Evolutionary conservation across 2,113 vertebrate species (phyloP).

Genomic region (Herpailurus yagouaroundi): DNA sequence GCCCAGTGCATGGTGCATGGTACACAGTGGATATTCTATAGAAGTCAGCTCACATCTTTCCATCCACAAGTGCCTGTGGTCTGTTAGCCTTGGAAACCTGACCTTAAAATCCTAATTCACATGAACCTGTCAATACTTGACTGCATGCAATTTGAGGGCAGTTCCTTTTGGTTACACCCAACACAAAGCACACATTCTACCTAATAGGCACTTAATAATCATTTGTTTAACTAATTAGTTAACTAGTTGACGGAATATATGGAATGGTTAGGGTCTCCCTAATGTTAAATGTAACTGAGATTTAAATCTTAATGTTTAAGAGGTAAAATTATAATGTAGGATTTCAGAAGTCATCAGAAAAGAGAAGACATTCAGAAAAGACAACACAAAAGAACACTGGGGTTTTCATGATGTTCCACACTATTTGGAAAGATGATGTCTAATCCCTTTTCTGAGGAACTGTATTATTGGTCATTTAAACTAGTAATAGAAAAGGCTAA

Average conservation of each 20-base stretch:
- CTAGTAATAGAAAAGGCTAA: neutral
- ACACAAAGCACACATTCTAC: neutral
- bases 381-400: neutral
- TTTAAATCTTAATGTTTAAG: slow-evolving; percentile 18
- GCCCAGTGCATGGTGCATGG: neutral
- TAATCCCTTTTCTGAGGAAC: neutral
- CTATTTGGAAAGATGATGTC: neutral
- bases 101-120: neutral
- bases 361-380: neutral
- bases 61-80: neutral
- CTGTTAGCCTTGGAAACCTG: neutral
- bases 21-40: neutral
- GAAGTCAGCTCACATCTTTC: neutral
- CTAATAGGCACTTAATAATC: neutral
- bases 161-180: neutral
- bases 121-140: neutral
- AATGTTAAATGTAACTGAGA: neutral
- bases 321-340: neutral
- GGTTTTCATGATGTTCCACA: neutral
- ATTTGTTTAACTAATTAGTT: neutral
- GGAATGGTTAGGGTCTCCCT: neutral
- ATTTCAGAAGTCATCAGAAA: slow-evolving; percentile 30
- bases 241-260: neutral
- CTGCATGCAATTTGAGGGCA: neutral
- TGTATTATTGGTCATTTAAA: neutral